Evolutionary conservation across 2,797 vertebrate species (phyloP).

Genomic region (Molossus alvarezi): DNA sequence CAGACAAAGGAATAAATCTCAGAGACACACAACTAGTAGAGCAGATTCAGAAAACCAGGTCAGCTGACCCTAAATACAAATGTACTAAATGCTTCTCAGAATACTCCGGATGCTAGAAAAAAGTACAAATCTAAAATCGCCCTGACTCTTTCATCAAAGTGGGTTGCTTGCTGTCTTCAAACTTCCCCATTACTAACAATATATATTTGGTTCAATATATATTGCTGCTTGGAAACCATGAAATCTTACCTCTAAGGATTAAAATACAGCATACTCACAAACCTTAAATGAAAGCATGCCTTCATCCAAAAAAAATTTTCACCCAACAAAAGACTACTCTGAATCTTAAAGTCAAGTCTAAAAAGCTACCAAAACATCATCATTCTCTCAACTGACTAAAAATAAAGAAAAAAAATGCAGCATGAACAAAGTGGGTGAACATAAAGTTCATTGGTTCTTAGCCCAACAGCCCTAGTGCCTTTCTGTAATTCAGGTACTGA

Average conservation of each 20-base stretch:
- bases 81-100: neutral
- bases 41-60: neutral
- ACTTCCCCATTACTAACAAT: neutral
- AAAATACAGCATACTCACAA: neutral
- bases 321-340: neutral
- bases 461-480: neutral
- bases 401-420: neutral
- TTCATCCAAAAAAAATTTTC: neutral
- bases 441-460: neutral
- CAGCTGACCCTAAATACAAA: neutral
- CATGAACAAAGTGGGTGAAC: neutral
- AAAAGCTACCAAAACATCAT: neutral
- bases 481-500: neutral
- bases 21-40: neutral
- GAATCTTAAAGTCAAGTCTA: constrained; percentile 5
- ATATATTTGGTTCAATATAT: neutral
- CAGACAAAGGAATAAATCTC: neutral
- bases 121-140: neutral
- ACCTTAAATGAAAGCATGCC: neutral
- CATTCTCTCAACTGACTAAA: neutral
- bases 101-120: neutral
- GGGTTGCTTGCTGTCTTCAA: neutral
- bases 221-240: neutral
- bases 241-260: neutral
- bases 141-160: neutral